Conservation (phyloP, 2,113 vertebrate genomes). For the Prunella himalayana region DNA sequence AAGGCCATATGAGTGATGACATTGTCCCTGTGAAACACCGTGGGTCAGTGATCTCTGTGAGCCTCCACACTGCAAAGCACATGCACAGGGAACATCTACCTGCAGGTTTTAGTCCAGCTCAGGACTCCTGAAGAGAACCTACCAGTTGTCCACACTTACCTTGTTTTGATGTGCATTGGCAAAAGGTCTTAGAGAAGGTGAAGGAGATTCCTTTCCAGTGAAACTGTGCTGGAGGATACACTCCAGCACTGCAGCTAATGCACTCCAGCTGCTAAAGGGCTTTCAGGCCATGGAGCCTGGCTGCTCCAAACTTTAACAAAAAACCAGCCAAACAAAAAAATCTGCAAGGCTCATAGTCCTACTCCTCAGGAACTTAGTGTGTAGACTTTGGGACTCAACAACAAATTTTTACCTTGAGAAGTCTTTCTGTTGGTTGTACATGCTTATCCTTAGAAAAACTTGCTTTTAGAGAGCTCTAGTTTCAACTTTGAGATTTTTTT, state of each 20-base stretch:
- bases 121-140: not conserved
- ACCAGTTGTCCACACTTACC: not conserved
- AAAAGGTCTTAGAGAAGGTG: not conserved
- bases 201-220: not conserved
- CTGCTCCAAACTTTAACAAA: not conserved
- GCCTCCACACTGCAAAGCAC: not conserved
- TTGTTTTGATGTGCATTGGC: not conserved
- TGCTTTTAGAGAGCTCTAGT: not conserved
- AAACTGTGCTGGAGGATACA: not conserved
- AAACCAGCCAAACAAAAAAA: not conserved
- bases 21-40: not conserved
- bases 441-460: not conserved
- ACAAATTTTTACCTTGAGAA: not conserved
- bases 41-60: not conserved
- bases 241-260: not conserved
- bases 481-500: not conserved
- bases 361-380: not conserved
- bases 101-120: not conserved
- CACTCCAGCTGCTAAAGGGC: conserved; percentile 2
- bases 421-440: rapidly evolving
- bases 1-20: not conserved
- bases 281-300: not conserved
- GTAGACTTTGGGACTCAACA: not conserved
- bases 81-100: not conserved
- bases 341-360: not conserved